Conservation (phyloP, 2,797 vertebrate species). For the Mustela erminea region DNA sequence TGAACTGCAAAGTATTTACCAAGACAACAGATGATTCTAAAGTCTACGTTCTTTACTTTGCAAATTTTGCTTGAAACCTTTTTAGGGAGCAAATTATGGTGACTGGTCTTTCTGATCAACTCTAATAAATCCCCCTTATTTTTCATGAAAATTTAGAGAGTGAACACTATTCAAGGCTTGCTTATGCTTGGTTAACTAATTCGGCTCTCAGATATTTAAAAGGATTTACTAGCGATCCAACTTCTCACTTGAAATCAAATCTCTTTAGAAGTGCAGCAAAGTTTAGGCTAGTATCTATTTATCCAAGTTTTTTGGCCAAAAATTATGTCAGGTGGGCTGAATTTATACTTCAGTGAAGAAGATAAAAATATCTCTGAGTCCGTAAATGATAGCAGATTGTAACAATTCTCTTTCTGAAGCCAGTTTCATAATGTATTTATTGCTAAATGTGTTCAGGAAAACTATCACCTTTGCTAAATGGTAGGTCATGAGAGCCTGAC, state of each 20-base stretch:
- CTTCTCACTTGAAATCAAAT: slow-evolving; percentile 32
- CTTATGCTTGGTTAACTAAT: neutral
- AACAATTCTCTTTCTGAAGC: neutral
- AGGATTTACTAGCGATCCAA: slow-evolving; percentile 49
- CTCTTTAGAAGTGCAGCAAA: slow-evolving; percentile 75
- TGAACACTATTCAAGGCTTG: slow-evolving; percentile 2
- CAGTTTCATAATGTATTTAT: slow-evolving; percentile 15
- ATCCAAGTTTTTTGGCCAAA: neutral
- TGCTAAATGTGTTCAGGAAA: slow-evolving; percentile 31
- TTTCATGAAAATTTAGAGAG: neutral
- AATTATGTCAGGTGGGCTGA: neutral
- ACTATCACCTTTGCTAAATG: neutral
- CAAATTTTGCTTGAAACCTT: slow-evolving; percentile 43
- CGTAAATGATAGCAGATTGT: neutral
- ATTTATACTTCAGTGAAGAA: slow-evolving; percentile 33
- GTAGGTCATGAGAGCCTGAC: neutral
- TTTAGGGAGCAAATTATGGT: slow-evolving; percentile 60
- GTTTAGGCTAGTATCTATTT: neutral
- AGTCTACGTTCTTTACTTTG: slow-evolving; percentile 27
- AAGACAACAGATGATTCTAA: slow-evolving; percentile 3
- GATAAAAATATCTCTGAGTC: neutral
- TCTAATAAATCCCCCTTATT: slow-evolving; percentile 70
- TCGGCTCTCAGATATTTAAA: slow-evolving; percentile 33
- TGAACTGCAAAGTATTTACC: neutral
- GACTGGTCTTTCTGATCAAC: slow-evolving; percentile 77